These are phyloP conservation scores for Elachura formosa DNA, from an alignment of 2,113 vertebrate species.

Conservation along the genomic window DNA sequence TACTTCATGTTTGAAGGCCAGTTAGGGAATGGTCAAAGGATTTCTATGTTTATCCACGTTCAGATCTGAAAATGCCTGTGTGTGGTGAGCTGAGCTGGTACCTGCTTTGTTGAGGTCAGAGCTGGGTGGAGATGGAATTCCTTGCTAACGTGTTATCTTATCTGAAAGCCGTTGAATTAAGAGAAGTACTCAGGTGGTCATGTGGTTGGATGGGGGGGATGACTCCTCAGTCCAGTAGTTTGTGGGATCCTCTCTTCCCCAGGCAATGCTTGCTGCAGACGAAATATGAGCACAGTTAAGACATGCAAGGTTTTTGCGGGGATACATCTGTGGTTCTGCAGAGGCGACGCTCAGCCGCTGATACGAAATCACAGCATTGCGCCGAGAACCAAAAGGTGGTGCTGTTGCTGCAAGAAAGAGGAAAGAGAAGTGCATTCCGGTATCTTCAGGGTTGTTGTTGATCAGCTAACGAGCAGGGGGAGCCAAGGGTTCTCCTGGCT, in stretches of 20 bases:
- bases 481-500: background rate
- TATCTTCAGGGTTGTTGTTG: background rate
- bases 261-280: background rate
- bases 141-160: background rate
- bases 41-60: background rate
- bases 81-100: background rate
- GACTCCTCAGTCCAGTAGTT: background rate
- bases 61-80: background rate
- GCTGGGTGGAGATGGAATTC: background rate
- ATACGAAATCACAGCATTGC: background rate
- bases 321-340: rapidly evolving
- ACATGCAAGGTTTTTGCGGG: background rate
- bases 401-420: conserved; percentile 37
- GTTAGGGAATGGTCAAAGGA: background rate
- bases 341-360: background rate
- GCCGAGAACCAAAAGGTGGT: conserved; percentile 52
- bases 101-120: background rate
- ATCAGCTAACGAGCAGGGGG: background rate
- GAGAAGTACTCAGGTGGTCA: background rate
- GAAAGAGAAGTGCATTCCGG: rapidly evolving
- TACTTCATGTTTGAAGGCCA: background rate
- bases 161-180: background rate
- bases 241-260: background rate
- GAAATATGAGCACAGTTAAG: background rate
- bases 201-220: background rate